Conservation (phyloP, 2,113 vertebrate species). For the Myxocyprinus asiaticus region DNA sequence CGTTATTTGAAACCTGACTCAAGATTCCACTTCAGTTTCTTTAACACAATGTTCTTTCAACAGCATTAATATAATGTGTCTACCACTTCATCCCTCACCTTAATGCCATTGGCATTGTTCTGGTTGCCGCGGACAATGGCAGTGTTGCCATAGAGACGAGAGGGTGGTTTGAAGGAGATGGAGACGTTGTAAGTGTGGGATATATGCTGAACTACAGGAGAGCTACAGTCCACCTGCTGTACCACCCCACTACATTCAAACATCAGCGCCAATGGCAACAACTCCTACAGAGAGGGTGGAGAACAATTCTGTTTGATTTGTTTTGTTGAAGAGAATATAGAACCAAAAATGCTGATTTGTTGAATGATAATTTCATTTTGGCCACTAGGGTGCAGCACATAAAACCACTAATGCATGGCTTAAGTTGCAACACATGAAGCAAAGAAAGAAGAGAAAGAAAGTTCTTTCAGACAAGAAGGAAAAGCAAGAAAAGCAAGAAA, state of each 20-base stretch:
- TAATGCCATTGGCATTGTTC: slow-evolving; percentile 89
- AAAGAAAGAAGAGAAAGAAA: not conserved
- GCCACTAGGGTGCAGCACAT: slow-evolving; percentile 28
- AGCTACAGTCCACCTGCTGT: slow-evolving; percentile 87
- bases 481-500: not conserved
- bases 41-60: no score
- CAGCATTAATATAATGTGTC: no score
- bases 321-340: no score
- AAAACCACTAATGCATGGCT: not conserved
- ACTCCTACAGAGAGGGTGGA: slow-evolving; percentile 76
- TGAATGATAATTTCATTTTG: not conserved
- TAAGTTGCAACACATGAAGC: not conserved
- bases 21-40: no score
- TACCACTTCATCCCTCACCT: slow-evolving; percentile 72
- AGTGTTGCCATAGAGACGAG: slow-evolving; percentile 92
- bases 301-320: not conserved
- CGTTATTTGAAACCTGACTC: no score
- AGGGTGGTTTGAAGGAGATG: slow-evolving; percentile 94
- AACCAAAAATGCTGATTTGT: not conserved
- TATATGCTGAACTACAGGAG: slow-evolving; percentile 91
- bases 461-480: not conserved
- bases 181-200: slow-evolving; percentile 94
- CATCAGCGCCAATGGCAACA: slow-evolving; percentile 93
- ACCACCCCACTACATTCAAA: slow-evolving; percentile 95
- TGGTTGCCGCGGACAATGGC: slow-evolving; percentile 94